Conservation (phyloP, 2,888 invertebrate genomes). For the Pecten maximus region DNA sequence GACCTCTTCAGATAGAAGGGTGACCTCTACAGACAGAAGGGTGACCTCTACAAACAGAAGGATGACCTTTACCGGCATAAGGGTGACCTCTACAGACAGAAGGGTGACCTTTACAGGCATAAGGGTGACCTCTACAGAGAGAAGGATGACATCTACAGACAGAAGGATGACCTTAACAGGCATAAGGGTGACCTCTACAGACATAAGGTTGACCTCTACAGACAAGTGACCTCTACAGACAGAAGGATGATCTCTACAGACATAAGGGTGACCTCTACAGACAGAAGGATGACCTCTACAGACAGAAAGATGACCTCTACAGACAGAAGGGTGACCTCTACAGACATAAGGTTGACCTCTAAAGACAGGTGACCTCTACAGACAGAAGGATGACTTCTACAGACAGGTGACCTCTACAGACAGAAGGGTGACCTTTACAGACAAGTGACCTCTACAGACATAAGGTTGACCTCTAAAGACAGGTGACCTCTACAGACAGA, state of each 20-base stretch:
- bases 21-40: not conserved
- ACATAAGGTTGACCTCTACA: not conserved
- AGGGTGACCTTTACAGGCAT: not conserved
- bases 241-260: not conserved
- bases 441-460: not conserved
- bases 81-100: not conserved
- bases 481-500: not conserved
- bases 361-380: no score
- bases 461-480: not conserved
- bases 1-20: not conserved
- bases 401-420: not conserved
- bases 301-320: no score
- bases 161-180: not conserved
- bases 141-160: not conserved
- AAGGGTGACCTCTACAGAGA: not conserved
- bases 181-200: not conserved
- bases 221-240: not conserved
- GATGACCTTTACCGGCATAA: not conserved
- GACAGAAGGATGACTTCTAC: not conserved
- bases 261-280: no score
- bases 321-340: no score
- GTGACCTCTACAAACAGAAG: not conserved
- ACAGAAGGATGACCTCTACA: not conserved
- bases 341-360: no score
- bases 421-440: not conserved